phyloP scores from a whole-genome alignment of 2,888 invertebrate species.

The Andrena minutula region DNA sequence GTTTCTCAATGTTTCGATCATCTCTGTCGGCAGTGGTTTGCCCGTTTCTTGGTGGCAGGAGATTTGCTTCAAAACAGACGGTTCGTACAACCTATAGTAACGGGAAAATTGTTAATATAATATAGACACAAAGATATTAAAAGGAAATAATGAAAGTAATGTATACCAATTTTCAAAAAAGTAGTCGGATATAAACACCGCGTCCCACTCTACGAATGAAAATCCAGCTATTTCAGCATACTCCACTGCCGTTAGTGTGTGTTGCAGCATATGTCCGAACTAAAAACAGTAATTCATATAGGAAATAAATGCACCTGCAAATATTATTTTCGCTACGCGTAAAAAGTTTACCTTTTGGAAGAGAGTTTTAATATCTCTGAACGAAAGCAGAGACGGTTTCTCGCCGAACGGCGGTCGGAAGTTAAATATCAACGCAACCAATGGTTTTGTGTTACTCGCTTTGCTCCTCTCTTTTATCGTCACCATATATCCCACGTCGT shows the following conservation, averaged over 20 bases:
- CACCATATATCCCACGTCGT: conserved; percentile 91
- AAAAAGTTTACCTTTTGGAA: conserved; percentile 88
- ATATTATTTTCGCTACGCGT: background rate
- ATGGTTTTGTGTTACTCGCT: conserved; percentile 88
- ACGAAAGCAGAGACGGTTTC: conserved; percentile 90
- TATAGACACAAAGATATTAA: background rate
- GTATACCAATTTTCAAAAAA: conserved; percentile 91
- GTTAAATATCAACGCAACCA: conserved; percentile 94
- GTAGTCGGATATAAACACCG: conserved; percentile 92
- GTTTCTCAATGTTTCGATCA: conserved; percentile 88
- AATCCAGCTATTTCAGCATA: conserved; percentile 94
- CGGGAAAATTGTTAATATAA: background rate
- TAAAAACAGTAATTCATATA: conserved; percentile 75
- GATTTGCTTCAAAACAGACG: conserved; percentile 87
- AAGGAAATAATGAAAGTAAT: background rate
- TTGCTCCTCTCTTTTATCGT: conserved; percentile 91
- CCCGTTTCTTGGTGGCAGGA: conserved; percentile 92
- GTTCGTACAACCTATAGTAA: conserved; percentile 87
- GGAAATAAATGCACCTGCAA: background rate
- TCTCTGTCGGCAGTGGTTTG: conserved; percentile 89
- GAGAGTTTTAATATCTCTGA: conserved; percentile 91
- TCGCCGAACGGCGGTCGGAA: conserved; percentile 89
- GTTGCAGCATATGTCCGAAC: conserved; percentile 95
- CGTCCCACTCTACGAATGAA: conserved; percentile 97
- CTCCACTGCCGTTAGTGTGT: conserved; percentile 92